A percentile compares a stretch with the other conserved stretches of the same genome.
Evolutionary conservation across 2,888 invertebrate genomes (phyloP).

Genomic region (Andrena dorsata): DNA sequence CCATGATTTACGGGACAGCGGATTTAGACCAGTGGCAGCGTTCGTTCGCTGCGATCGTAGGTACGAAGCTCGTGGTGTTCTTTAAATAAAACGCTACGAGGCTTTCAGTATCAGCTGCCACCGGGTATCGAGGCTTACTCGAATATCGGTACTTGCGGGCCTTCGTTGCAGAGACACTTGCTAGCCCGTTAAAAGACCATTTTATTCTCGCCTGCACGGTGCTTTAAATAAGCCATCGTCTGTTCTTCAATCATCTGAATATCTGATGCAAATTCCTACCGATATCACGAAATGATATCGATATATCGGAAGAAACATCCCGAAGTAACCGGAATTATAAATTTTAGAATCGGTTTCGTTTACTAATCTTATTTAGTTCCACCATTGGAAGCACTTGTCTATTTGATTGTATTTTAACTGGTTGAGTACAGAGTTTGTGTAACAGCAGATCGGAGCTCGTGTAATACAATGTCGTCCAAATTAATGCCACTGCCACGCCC

Average conservation of each 20-base stretch:
- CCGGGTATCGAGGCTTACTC: constrained; percentile 42
- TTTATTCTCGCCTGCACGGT: background rate
- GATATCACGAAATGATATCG: background rate
- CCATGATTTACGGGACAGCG: constrained; percentile 68
- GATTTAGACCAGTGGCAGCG: constrained; percentile 66
- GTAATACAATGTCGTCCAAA: background rate
- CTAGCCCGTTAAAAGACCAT: background rate
- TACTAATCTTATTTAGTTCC: too few species aligned
- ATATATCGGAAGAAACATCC: too few species aligned
- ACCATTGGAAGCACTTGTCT: too few species aligned
- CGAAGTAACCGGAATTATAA: too few species aligned
- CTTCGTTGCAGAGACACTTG: constrained; percentile 1
- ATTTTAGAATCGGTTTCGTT: too few species aligned
- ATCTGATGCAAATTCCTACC: background rate
- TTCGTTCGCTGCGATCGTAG: constrained; percentile 33
- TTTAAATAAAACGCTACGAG: constrained; percentile 61
- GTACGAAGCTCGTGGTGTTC: constrained; percentile 39
- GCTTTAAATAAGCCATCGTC: background rate
- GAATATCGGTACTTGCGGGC: constrained; percentile 46
- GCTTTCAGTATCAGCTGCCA: constrained; percentile 59
- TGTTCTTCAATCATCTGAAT: background rate
- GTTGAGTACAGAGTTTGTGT: too few species aligned
- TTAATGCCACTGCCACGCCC: background rate
- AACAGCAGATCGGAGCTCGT: too few species aligned
- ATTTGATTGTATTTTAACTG: too few species aligned